Percentiles rank a stretch among this genome's conserved stretches.
These are phyloP conservation scores for Tyria jacobaeae DNA, from an alignment of 2,888 invertebrate genomes.

Conservation along the genomic window DNA sequence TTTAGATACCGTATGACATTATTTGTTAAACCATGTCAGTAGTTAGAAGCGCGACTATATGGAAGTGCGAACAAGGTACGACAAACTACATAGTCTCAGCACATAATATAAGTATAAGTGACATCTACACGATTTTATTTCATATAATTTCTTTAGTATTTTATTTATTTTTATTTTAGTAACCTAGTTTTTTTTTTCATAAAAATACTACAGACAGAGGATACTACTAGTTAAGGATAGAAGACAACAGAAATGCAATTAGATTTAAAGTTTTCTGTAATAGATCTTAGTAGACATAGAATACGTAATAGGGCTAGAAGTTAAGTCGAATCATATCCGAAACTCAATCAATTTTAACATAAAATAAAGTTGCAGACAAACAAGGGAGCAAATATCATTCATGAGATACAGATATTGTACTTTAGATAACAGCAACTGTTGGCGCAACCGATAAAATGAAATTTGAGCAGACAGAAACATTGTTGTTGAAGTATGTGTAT, in stretches of 20 bases:
- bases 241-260: no score
- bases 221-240: background rate
- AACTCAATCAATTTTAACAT: background rate
- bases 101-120: conserved; percentile 3
- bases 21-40: conserved; percentile 20
- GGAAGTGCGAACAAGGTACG: conserved; percentile 57
- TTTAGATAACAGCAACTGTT: conserved; percentile 45
- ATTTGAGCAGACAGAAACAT: conserved; percentile 32
- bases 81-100: conserved; percentile 22
- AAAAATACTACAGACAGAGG: background rate
- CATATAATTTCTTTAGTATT: no score
- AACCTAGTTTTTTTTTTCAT: background rate
- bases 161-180: background rate
- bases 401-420: conserved; percentile 25
- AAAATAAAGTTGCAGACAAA: background rate
- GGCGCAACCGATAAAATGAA: conserved; percentile 33
- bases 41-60: conserved; percentile 48
- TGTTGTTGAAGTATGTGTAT: background rate
- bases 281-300: no score
- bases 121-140: background rate
- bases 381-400: conserved; percentile 16
- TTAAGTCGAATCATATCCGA: background rate
- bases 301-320: background rate
- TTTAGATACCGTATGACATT: conserved; percentile 35
- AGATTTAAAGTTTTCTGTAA: no score